Percentiles rank a stretch among this genome's conserved stretches.
These are phyloP conservation scores for Polyodon spathula DNA, from an alignment of 2,113 vertebrate species.

Conservation along the genomic window DNA sequence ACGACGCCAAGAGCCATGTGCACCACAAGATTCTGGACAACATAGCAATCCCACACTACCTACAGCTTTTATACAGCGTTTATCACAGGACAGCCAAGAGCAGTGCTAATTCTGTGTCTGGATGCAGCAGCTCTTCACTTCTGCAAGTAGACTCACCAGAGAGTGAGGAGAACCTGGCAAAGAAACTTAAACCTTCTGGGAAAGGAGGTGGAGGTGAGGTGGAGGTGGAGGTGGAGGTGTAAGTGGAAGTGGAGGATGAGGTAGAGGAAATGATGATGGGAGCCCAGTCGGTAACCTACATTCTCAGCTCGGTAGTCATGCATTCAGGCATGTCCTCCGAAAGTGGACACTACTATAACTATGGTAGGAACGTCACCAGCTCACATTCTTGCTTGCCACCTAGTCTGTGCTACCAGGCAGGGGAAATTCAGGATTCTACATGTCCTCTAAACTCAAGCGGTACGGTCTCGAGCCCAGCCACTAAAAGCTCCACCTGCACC, in stretches of 20 bases:
- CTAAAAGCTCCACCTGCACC: constrained; percentile 24
- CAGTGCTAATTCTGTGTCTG: constrained; percentile 39
- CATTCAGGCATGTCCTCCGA: constrained; percentile 94
- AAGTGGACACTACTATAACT: constrained; percentile 96
- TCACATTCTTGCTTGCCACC: constrained; percentile 48
- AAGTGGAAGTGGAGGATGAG: constrained; percentile 5
- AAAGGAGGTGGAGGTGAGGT: constrained; percentile 62
- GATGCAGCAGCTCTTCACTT: constrained; percentile 22
- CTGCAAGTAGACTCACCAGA: constrained; percentile 71
- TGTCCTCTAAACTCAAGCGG: constrained; percentile 22
- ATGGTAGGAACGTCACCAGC: constrained; percentile 71
- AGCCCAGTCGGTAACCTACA: constrained; percentile 63
- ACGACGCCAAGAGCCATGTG: constrained; percentile 86
- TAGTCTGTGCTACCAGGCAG: constrained; percentile 41
- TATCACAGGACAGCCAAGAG: constrained; percentile 44
- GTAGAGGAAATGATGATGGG: constrained; percentile 14
- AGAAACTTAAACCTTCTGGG: constrained; percentile 87
- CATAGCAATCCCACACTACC: constrained; percentile 74
- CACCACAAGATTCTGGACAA: constrained; percentile 92
- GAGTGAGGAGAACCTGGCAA: constrained; percentile 81
- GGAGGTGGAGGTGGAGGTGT: constrained; percentile 5
- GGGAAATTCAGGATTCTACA: constrained; percentile 43
- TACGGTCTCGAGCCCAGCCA: constrained; percentile 29
- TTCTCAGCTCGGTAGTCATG: constrained; percentile 86
- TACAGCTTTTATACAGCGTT: constrained; percentile 75